Percentiles rank a stretch among this genome's conserved stretches.
Evolutionary conservation across 2,888 invertebrate genomes (phyloP).

Genomic region (Tridacna crocea): DNA sequence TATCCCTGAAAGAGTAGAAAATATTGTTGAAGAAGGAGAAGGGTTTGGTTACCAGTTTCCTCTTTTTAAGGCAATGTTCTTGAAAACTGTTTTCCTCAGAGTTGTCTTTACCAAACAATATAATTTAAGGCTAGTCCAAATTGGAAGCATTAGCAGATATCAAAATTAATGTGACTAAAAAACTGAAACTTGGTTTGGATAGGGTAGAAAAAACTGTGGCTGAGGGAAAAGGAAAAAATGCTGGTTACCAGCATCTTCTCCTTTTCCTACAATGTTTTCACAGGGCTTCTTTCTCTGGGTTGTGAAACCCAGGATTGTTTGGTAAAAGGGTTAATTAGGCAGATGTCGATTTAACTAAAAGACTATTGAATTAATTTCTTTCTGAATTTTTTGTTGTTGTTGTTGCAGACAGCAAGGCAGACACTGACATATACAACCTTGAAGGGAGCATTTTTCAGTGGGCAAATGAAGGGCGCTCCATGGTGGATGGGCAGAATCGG

Average conservation of each 20-base stretch:
- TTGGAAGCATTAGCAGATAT: no score
- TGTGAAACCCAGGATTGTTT: no score
- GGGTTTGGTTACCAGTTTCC: neutral
- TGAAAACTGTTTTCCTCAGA: neutral
- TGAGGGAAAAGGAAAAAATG: neutral
- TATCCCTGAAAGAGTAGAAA: neutral
- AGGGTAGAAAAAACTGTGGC: neutral
- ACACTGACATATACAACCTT: constrained; percentile 74
- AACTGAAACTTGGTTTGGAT: no score
- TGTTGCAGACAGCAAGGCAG: neutral
- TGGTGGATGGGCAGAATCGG: constrained; percentile 72
- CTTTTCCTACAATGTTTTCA: neutral
- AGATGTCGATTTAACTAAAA: no score
- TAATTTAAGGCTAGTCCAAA: no score
- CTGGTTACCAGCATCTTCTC: neutral
- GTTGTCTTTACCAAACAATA: no score
- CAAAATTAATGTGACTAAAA: no score
- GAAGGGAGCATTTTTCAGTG: constrained; percentile 82
- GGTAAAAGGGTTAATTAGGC: no score
- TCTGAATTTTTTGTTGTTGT: neutral
- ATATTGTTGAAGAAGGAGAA: neutral
- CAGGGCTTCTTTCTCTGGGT: no score
- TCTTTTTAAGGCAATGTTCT: neutral
- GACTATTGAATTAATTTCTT: no score
- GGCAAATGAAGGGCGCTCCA: constrained; percentile 81